Percentiles rank a stretch among this genome's conserved stretches.
These are phyloP conservation scores for Temnothorax curvispinosus DNA, from an alignment of 1,140 invertebrate species.

Conservation along the genomic window DNA sequence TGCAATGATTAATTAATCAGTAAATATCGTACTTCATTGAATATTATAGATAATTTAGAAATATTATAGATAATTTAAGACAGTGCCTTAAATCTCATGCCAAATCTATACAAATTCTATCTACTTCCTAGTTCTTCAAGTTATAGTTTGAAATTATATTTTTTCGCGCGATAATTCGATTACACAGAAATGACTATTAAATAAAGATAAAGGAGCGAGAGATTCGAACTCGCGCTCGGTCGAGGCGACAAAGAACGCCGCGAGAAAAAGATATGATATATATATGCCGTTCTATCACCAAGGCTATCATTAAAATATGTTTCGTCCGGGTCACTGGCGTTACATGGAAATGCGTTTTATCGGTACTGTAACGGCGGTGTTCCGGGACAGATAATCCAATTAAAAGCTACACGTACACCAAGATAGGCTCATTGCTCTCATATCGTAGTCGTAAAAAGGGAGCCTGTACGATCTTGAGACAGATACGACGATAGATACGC, in stretches of 20 bases:
- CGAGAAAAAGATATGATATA: constrained; percentile 37
- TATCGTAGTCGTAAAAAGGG: constrained; percentile 16
- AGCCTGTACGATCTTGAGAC: constrained; percentile 7
- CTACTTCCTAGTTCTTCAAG: background rate
- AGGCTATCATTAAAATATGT: constrained; percentile 66
- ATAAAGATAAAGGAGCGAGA: background rate
- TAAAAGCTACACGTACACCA: constrained; percentile 59
- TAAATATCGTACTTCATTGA: background rate
- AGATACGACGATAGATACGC: constrained; percentile 27
- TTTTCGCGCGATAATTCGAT: constrained; percentile 30
- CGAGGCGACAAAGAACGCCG: constrained; percentile 14
- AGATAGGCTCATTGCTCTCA: background rate
- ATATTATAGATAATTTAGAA: background rate
- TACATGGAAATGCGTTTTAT: constrained; percentile 69
- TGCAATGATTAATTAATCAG: background rate
- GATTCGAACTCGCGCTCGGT: background rate
- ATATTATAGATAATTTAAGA: background rate
- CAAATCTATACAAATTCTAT: background rate
- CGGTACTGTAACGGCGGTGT: constrained; percentile 46
- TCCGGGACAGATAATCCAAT: constrained; percentile 72
- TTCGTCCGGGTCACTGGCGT: constrained; percentile 31
- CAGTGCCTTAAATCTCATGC: background rate
- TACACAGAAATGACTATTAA: constrained; percentile 10
- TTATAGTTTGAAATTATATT: background rate
- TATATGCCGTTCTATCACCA: background rate